Evolutionary conservation across 2,888 invertebrate genomes (phyloP).

Genomic region (Trachelus tabidus): DNA sequence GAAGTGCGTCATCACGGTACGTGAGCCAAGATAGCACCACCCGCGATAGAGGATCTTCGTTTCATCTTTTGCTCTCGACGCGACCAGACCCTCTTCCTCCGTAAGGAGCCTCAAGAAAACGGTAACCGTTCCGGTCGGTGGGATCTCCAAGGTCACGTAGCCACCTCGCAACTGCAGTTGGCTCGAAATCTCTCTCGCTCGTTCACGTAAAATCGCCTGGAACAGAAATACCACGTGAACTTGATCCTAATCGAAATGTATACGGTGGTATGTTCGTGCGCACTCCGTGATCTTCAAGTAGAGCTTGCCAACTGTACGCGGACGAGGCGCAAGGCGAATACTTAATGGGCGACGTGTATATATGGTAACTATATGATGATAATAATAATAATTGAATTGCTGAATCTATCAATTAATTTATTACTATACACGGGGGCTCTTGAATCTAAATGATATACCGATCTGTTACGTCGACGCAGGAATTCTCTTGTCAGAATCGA

Average conservation of each 20-base stretch:
- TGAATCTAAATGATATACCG: not conserved
- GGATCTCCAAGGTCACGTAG: not conserved
- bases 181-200: not conserved
- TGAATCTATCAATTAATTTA: not conserved
- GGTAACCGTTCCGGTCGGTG: not conserved
- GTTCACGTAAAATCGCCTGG: not conserved
- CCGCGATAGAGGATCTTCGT: slow-evolving; percentile 5
- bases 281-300: not conserved
- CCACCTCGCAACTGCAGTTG: not conserved
- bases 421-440: not conserved
- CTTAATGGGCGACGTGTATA: not conserved
- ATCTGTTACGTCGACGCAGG: not conserved
- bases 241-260: not conserved
- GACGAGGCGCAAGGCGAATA: not conserved
- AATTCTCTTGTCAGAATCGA: not conserved
- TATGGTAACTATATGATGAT: not conserved
- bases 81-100: not conserved
- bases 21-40: slow-evolving; percentile 35
- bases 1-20: slow-evolving; percentile 56
- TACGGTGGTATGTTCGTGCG: not conserved
- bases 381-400: not conserved
- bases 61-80: not conserved
- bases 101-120: not conserved
- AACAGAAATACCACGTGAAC: not conserved
- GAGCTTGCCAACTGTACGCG: not conserved